Percentiles rank a stretch among this genome's conserved stretches.
phyloP scores from a whole-genome alignment of 2,888 invertebrate species.

The Pardosa pseudoannulata region DNA sequence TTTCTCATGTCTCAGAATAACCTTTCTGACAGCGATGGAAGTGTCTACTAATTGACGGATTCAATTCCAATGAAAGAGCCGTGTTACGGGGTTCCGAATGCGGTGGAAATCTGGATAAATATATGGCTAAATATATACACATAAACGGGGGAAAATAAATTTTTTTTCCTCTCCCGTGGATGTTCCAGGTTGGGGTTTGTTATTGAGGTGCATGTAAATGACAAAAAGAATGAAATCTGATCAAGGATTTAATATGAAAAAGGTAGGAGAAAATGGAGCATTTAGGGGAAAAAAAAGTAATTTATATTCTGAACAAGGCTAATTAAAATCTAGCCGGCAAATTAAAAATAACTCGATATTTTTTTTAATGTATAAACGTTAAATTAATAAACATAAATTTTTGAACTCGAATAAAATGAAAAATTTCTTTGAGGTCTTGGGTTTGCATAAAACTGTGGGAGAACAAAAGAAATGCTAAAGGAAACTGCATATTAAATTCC shows the following conservation, averaged over 20 bases:
- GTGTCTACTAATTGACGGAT: constrained; percentile 60
- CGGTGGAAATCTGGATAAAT: constrained; percentile 11
- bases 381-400: not conserved
- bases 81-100: constrained; percentile 41
- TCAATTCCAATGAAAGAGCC: constrained; percentile 45
- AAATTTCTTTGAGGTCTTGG: no score
- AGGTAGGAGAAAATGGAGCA: not conserved
- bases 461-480: no score
- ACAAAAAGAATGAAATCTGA: not conserved
- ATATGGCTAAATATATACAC: constrained; percentile 1
- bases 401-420: no score
- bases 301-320: not conserved
- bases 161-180: not conserved
- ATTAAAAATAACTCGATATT: not conserved
- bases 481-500: no score
- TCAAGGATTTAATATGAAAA: not conserved
- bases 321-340: not conserved
- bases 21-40: constrained; percentile 61
- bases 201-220: constrained; percentile 14
- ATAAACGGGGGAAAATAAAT: not conserved
- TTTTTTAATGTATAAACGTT: not conserved
- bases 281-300: constrained; percentile 7
- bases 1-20: constrained; percentile 66
- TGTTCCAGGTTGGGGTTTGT: not conserved
- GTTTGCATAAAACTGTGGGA: no score